Conservation (phyloP, 2,113 vertebrate genomes). For the Oenanthe melanoleuca region DNA sequence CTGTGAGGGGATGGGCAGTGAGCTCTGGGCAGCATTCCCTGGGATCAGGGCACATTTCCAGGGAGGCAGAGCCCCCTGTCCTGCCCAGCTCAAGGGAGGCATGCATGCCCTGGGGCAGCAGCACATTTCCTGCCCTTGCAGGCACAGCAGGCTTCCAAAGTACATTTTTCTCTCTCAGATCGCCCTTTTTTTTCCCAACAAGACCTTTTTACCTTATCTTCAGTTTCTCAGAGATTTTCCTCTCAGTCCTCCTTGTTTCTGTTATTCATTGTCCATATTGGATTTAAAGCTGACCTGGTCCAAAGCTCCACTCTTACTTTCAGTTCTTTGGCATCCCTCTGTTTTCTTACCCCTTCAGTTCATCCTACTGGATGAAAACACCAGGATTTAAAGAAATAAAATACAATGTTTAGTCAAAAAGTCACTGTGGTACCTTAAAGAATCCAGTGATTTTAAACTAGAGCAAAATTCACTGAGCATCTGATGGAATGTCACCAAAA, state of each 20-base stretch:
- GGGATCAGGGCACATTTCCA: neutral
- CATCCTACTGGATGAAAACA: neutral
- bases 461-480: neutral
- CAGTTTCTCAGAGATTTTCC: neutral
- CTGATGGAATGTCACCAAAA: neutral
- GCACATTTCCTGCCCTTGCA: constrained; percentile 5
- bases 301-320: neutral
- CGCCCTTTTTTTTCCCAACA: neutral
- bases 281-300: neutral
- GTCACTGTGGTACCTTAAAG: rapidly evolving
- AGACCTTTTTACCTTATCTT: neutral
- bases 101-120: neutral
- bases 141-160: neutral
- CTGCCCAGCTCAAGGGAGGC: neutral
- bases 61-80: neutral
- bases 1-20: neutral
- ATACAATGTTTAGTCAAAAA: rapidly evolving
- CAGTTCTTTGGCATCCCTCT: neutral
- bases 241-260: neutral
- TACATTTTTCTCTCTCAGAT: neutral
- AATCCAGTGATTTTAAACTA: neutral
- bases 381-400: neutral
- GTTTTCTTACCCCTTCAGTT: neutral
- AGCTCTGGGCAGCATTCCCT: neutral
- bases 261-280: neutral